Evolutionary conservation across 1,140 invertebrate genomes (phyloP).

Genomic region (Hermetia illucens): DNA sequence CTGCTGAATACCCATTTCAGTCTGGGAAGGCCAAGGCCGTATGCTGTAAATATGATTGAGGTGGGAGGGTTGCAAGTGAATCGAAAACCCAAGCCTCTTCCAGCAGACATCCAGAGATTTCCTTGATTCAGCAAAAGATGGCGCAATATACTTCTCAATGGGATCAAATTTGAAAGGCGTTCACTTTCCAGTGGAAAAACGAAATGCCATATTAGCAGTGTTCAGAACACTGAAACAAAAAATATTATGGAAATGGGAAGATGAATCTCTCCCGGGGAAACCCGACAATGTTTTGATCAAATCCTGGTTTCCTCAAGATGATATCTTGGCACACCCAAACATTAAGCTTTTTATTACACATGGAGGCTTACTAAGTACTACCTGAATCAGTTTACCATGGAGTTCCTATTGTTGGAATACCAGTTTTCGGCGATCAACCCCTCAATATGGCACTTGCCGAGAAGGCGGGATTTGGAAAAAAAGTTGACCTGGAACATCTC

Average conservation of each 20-base stretch:
- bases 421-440: conserved; percentile 48
- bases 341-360: conserved; percentile 55
- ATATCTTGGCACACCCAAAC: conserved; percentile 52
- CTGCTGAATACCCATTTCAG: conserved; percentile 40
- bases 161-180: conserved; percentile 43
- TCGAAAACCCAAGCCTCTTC: conserved; percentile 21
- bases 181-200: conserved; percentile 34
- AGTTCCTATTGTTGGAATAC: conserved; percentile 53
- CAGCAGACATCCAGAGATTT: conserved; percentile 33
- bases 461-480: conserved; percentile 32
- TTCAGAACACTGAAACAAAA: conserved; percentile 40
- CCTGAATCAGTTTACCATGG: conserved; percentile 55
- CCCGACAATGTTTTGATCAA: conserved; percentile 44
- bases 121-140: conserved; percentile 39
- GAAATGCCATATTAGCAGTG: conserved; percentile 35
- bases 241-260: conserved; percentile 55
- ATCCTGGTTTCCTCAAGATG: conserved; percentile 56
- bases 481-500: conserved; percentile 16
- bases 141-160: conserved; percentile 45
- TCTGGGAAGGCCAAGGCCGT: conserved; percentile 32
- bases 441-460: conserved; percentile 37
- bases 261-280: conserved; percentile 33
- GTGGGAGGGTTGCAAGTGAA: conserved; percentile 41
- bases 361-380: conserved; percentile 50
- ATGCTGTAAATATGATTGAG: conserved; percentile 39